Percentiles rank a stretch among this genome's conserved stretches.
Conservation (phyloP, 2,113 vertebrate genomes). For the Psettodes erumei region DNA sequence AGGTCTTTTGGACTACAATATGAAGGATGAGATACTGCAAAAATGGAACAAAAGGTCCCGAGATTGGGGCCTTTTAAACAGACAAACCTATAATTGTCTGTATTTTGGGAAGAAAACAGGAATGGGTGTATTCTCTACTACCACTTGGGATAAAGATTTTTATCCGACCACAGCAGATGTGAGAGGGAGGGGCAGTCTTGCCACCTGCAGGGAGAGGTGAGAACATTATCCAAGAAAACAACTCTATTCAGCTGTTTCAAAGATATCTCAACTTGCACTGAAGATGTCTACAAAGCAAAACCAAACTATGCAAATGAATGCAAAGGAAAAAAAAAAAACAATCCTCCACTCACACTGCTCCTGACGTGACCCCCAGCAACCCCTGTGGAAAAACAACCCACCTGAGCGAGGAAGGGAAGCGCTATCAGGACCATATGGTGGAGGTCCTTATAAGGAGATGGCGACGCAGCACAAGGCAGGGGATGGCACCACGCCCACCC, state of each 20-base stretch:
- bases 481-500: constrained; percentile 65
- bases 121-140: constrained; percentile 20
- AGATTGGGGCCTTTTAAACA: constrained; percentile 56
- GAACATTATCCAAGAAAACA: constrained; percentile 44
- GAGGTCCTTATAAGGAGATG: constrained; percentile 73
- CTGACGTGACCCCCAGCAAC: constrained; percentile 38
- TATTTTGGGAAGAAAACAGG: constrained; percentile 33
- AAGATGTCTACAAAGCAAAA: constrained; percentile 1
- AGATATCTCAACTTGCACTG: background rate
- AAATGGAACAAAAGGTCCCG: constrained; percentile 63
- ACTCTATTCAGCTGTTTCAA: constrained; percentile 39
- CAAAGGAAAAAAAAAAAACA: background rate
- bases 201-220: constrained; percentile 60
- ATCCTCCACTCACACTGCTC: constrained; percentile 21
- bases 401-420: constrained; percentile 53
- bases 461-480: constrained; percentile 49
- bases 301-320: constrained; percentile 15
- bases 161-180: constrained; percentile 64
- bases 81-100: constrained; percentile 52
- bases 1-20: constrained; percentile 75
- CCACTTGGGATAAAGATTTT: constrained; percentile 53
- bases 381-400: constrained; percentile 66
- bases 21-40: constrained; percentile 60
- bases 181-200: constrained; percentile 50
- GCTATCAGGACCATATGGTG: constrained; percentile 80